Conservation (phyloP, 2,888 invertebrate genomes). For the Priapulus caudatus region DNA sequence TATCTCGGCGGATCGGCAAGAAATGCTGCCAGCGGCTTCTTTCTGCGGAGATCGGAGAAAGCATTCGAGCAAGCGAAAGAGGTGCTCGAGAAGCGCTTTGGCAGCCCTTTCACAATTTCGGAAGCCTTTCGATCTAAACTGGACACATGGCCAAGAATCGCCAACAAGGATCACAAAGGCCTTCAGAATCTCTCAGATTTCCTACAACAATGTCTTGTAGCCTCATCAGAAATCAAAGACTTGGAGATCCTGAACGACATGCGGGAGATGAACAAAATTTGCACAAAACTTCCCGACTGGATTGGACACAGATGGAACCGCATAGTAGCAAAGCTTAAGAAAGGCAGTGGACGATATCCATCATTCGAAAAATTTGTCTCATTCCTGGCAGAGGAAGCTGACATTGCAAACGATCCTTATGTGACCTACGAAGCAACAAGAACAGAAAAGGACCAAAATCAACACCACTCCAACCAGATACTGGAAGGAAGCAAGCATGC, state of each 20-base stretch:
- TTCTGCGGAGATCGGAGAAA: slow-evolving; percentile 12
- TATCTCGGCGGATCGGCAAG: slow-evolving; percentile 19
- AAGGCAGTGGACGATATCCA: slow-evolving; percentile 10
- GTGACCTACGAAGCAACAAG: too few species aligned
- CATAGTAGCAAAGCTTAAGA: slow-evolving; percentile 11
- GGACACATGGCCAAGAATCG: slow-evolving; percentile 16
- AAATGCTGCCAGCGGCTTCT: slow-evolving; percentile 19
- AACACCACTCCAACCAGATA: too few species aligned
- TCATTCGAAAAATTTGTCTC: slow-evolving; percentile 10
- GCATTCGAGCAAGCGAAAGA: slow-evolving; percentile 18
- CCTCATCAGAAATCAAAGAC: too few species aligned
- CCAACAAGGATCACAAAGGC: slow-evolving; percentile 11
- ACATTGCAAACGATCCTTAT: background rate
- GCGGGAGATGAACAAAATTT: slow-evolving; percentile 16
- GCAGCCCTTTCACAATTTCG: slow-evolving; percentile 17
- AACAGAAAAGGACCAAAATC: too few species aligned
- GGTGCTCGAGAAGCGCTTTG: slow-evolving; percentile 17
- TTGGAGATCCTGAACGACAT: slow-evolving; percentile 11
- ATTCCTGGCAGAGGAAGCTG: background rate
- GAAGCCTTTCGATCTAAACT: slow-evolving; percentile 17
- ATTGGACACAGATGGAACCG: slow-evolving; percentile 15
- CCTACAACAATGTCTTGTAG: too few species aligned
- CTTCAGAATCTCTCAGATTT: too few species aligned
- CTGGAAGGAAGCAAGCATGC: too few species aligned
- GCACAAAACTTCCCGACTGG: slow-evolving; percentile 19